Evolutionary conservation across 2,888 invertebrate genomes (phyloP).

Genomic region (Automeris io): DNA sequence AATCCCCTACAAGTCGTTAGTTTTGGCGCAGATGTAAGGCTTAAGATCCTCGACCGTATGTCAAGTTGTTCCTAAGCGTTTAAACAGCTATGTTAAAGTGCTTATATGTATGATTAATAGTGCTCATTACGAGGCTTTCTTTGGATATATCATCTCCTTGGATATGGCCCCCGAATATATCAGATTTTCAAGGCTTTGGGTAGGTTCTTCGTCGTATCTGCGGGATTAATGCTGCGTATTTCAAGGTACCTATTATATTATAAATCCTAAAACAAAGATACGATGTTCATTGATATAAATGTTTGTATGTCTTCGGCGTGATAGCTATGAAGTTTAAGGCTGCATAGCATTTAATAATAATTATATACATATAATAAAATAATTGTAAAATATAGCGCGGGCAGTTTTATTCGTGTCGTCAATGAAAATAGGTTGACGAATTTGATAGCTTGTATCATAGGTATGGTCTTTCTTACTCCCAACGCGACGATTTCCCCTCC

Average conservation of each 20-base stretch:
- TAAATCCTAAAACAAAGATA: too few relatives aligned
- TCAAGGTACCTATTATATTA: background rate
- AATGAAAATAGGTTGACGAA: too few relatives aligned
- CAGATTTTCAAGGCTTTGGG: conserved; percentile 51
- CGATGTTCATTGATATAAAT: too few relatives aligned
- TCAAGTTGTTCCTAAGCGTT: conserved; percentile 42
- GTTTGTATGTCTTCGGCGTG: too few relatives aligned
- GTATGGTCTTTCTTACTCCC: too few relatives aligned
- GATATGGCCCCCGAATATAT: conserved; percentile 42
- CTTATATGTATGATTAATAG: conserved; percentile 53
- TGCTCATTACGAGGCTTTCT: conserved; percentile 34
- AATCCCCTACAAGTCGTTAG: conserved; percentile 44
- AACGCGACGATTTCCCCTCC: too few relatives aligned
- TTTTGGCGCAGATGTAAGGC: conserved; percentile 59
- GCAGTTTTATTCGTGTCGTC: too few relatives aligned
- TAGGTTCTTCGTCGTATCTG: conserved; percentile 23
- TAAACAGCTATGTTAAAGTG: conserved; percentile 1
- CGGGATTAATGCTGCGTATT: conserved; percentile 17
- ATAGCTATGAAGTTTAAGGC: too few relatives aligned
- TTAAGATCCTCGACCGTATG: conserved; percentile 30
- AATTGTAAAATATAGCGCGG: too few relatives aligned
- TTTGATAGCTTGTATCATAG: too few relatives aligned
- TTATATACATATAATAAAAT: too few relatives aligned
- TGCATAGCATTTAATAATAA: too few relatives aligned
- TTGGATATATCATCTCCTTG: conserved; percentile 39